A percentile compares a stretch with the other conserved stretches of the same genome.
phyloP scores from a whole-genome alignment of 2,113 vertebrate genomes.

The Myxocyprinus asiaticus region DNA sequence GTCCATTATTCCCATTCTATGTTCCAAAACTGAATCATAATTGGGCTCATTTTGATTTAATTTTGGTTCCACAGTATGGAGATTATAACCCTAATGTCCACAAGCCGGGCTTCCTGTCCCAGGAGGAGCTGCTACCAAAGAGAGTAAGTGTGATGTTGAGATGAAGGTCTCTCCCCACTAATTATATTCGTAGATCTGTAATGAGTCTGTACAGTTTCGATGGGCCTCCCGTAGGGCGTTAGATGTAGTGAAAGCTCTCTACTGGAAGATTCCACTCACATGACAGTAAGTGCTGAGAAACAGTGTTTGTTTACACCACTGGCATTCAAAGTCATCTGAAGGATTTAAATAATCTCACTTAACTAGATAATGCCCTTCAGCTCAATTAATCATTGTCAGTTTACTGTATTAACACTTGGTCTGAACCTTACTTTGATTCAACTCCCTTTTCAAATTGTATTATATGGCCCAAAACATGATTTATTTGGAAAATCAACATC shows the following conservation, averaged over 20 bases:
- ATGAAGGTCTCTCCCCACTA: not conserved
- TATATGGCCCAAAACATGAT: not conserved
- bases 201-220: not conserved
- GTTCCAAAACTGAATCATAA: not conserved
- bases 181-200: not conserved
- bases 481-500: too few species aligned
- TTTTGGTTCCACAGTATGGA: conserved; percentile 81
- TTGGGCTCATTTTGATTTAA: conserved; percentile 27
- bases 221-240: not conserved
- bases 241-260: conserved; percentile 17
- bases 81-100: conserved; percentile 93
- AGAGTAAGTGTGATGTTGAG: conserved; percentile 76
- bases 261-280: too few species aligned
- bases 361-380: conserved; percentile 10
- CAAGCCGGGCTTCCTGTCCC: conserved; percentile 89
- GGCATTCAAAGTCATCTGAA: conserved; percentile 6
- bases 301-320: conserved; percentile 11
- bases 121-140: conserved; percentile 93
- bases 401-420: not conserved
- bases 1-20: not conserved
- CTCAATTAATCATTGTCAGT: not conserved
- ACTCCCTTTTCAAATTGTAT: not conserved
- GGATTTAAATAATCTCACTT: not conserved
- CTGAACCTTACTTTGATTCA: not conserved
- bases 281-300: conserved; percentile 8